phyloP scores from a whole-genome alignment of 1,140 invertebrate genomes.

The Drosophila lacertosa region DNA sequence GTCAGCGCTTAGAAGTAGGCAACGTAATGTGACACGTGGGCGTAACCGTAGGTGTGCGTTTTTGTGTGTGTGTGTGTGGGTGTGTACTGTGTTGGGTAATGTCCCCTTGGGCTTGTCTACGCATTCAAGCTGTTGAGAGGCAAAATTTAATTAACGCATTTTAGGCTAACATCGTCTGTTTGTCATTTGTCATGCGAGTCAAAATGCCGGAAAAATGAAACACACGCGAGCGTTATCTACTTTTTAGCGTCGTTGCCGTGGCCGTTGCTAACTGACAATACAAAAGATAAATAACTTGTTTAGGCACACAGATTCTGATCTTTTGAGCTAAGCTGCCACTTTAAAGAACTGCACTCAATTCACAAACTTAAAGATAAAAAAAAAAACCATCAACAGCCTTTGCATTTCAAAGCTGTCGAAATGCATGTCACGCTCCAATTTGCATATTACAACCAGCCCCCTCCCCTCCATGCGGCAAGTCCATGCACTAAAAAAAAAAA shows the following conservation, averaged over 20 bases:
- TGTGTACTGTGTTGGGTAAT: constrained; percentile 6
- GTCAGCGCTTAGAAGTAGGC: constrained; percentile 58
- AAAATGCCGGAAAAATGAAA: constrained; percentile 10
- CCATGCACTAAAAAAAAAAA: constrained; percentile 8
- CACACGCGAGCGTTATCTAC: constrained; percentile 33
- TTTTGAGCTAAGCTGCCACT: not conserved
- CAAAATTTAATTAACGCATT: constrained; percentile 79
- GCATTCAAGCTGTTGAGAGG: constrained; percentile 61
- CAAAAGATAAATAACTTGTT: constrained; percentile 30
- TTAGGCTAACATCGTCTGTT: constrained; percentile 52
- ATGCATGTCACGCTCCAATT: constrained; percentile 79
- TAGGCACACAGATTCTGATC: constrained; percentile 6
- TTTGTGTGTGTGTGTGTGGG: constrained; percentile 1
- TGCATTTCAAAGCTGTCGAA: constrained; percentile 57
- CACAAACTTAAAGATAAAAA: constrained; percentile 28
- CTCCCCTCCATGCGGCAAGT: not conserved
- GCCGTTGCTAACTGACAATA: constrained; percentile 19
- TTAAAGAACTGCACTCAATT: not conserved
- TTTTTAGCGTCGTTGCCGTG: constrained; percentile 32
- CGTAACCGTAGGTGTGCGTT: not conserved
- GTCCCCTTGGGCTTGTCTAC: constrained; percentile 51
- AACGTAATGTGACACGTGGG: constrained; percentile 41
- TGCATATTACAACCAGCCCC: constrained; percentile 57
- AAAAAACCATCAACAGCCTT: constrained; percentile 33
- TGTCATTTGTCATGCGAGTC: constrained; percentile 59